These are phyloP conservation scores for Fragum sueziense DNA, from an alignment of 2,888 invertebrate genomes.

Conservation along the genomic window DNA sequence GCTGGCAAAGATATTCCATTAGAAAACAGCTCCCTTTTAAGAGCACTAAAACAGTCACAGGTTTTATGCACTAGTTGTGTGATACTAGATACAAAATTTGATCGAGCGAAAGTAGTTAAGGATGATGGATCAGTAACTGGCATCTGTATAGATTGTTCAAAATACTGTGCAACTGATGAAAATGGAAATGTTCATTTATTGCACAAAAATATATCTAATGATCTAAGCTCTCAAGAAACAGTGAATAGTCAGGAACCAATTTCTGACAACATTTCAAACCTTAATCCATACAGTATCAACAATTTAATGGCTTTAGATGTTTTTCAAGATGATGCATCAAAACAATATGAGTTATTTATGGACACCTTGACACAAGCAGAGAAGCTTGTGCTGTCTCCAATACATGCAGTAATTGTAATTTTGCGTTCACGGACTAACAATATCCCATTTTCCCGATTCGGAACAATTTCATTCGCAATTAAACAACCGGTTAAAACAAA, in stretches of 20 bases:
- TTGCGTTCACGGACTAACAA: not conserved
- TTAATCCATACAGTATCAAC: not conserved
- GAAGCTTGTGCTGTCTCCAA: too few species aligned
- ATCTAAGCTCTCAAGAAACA: not conserved
- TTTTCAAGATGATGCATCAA: not conserved
- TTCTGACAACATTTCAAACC: not conserved
- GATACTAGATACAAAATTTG: not conserved
- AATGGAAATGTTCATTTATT: not conserved
- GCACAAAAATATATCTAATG: not conserved
- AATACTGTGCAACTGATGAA: not conserved
- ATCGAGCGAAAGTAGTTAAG: not conserved
- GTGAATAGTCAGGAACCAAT: not conserved
- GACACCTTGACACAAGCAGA: not conserved
- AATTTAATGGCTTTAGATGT: conserved; percentile 1
- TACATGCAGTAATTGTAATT: not conserved
- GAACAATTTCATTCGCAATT: not conserved
- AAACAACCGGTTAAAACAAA: not conserved
- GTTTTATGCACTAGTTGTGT: not conserved
- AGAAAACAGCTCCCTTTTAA: not conserved
- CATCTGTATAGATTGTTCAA: not conserved
- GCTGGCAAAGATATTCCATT: not conserved
- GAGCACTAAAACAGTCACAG: not conserved
- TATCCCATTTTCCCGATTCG: not conserved
- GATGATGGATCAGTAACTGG: not conserved
- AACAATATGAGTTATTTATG: not conserved